Percentiles rank a stretch among this genome's conserved stretches.
These are phyloP conservation scores for Polia nebulosa DNA, from an alignment of 2,888 invertebrate genomes.

Conservation along the genomic window DNA sequence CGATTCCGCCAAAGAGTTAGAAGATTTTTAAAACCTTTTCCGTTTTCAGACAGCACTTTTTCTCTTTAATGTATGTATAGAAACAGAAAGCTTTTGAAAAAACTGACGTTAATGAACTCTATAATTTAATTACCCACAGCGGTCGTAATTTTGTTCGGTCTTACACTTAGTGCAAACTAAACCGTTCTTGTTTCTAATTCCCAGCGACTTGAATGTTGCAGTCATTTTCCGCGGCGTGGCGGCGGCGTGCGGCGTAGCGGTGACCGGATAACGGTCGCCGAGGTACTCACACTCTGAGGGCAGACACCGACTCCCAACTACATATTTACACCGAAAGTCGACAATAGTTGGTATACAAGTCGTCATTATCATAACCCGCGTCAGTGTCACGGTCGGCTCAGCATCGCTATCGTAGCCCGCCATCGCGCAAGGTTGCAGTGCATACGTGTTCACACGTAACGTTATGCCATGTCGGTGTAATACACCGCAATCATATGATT, in stretches of 20 bases:
- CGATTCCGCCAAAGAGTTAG: neutral
- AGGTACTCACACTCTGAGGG: slow-evolving; percentile 83
- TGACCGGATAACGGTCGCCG: slow-evolving; percentile 87
- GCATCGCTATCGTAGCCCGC: slow-evolving; percentile 81
- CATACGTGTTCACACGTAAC: slow-evolving; percentile 84
- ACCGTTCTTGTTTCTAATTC: slow-evolving; percentile 77
- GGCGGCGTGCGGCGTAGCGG: slow-evolving; percentile 78
- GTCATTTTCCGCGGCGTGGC: slow-evolving; percentile 75
- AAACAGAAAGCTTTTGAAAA: slow-evolving; percentile 48
- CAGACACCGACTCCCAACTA: slow-evolving; percentile 71
- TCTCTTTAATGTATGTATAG: slow-evolving; percentile 21
- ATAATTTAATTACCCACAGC: slow-evolving; percentile 40
- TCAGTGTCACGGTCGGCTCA: slow-evolving; percentile 88
- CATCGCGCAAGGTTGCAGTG: slow-evolving; percentile 86
- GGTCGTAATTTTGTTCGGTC: slow-evolving; percentile 42
- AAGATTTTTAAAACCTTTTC: slow-evolving; percentile 1
- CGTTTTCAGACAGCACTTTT: slow-evolving; percentile 3
- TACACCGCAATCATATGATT: slow-evolving; percentile 70
- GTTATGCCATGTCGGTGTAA: slow-evolving; percentile 76
- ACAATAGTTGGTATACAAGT: slow-evolving; percentile 75
- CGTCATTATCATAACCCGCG: slow-evolving; percentile 84
- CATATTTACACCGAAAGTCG: slow-evolving; percentile 77
- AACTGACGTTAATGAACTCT: slow-evolving; percentile 38
- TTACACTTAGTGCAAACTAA: slow-evolving; percentile 66
- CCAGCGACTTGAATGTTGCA: slow-evolving; percentile 77